Base-by-base conservation (phyloP, 2,888 invertebrate species). In the Baccha elongata region DNA sequence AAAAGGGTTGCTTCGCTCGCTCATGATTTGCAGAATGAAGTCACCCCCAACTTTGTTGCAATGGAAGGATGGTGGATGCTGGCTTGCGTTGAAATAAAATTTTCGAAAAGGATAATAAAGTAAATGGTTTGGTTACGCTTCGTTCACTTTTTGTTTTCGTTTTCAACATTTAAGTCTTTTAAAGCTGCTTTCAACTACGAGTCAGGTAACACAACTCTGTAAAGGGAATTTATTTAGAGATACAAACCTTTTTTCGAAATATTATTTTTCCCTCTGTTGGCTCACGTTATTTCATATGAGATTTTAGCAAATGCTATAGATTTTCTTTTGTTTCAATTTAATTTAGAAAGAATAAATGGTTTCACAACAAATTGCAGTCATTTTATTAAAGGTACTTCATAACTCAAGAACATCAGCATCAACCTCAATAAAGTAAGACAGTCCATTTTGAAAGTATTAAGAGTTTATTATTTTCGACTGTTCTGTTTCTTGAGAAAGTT, bases 81-180 rank as follows among this genome's bases (percentile, higher is more conserved):
- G 67, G 42, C 15, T 74, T 67, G 17, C 58, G 58, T 58, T 74
- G 11, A 67, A 65, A 65, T 23, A 65, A 50, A 19, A 17, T 72
- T 72, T n/a, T 52, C 29, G 17, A 21, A 64, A 72, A 15, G 50
- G 52, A 65, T 58, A 72, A 72, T 67, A 60, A 72, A 60, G 52
- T 60, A 78, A 78, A 67, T 72, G 58, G 52, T 65, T 72, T 60
- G 58, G 58, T 67, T 52, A 64, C 37, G 48, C 48, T 55, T 55
- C 55, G 55, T 26, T 64, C 26, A 35, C 29, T 21, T 21, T 40
- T 44, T 15, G 26, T 48, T 62, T 48, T 40, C 15, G n/a, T 46
- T 64, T 23, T 23, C 46, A 29, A 15, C 48, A 13, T 35, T 53
- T 40, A 26, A 58, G 55, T 52, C 35, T 42, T 40, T 55, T 55